Evolutionary conservation across 2,888 invertebrate genomes (phyloP), one percentile per base, ranked within the genome.

Genomic region (Anoplius nigerrimus): DNA sequence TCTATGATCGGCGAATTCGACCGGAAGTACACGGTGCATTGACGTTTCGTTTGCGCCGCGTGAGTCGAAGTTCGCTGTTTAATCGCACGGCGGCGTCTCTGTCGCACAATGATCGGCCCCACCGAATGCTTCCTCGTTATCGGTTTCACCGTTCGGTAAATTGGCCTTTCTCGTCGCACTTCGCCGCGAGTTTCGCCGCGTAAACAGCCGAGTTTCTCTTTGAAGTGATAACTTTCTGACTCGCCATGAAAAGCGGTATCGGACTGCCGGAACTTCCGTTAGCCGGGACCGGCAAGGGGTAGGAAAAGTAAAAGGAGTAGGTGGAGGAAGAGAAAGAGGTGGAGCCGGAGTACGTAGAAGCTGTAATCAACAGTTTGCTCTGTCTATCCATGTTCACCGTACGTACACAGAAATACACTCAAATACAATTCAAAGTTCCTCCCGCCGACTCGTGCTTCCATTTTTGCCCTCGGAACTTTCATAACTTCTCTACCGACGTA

Each of bases 221-320:
- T 69, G 64, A 67, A 69, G 46, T 51, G 58, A 59, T 62, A 69
- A 69, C 71, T 71, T 71, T 66, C 5, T 60, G 48, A 46, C 60
- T 34, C 48, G 34, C n/a, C 68, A 48, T 53, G 69, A 64, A 62
- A 65, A 55, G 43, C 54, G 48, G 58, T 64, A 64, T 66, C 59
- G 55, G 55, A 27, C 1, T 53, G 5, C 42, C 34, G 42, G 21
- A 58, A 69, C 43, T 71, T 64, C 20, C 59, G 16, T 11, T 57
- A 11, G 11, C 34, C 34, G 8, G 34, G 34, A 34, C 34, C 6
- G 34, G 11, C 4, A 13, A 13, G 11, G 24, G 24, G 24, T 24
- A 6, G 24, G 34, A 6, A 3, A n/a, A n/a, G n/a, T n/a, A n/a
- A n/a, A n/a, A n/a, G n/a, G n/a, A n/a, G n/a, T n/a, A n/a, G n/a